Evolutionary conservation across 2,888 invertebrate species (phyloP).

Genomic region (Philonicus albiceps): DNA sequence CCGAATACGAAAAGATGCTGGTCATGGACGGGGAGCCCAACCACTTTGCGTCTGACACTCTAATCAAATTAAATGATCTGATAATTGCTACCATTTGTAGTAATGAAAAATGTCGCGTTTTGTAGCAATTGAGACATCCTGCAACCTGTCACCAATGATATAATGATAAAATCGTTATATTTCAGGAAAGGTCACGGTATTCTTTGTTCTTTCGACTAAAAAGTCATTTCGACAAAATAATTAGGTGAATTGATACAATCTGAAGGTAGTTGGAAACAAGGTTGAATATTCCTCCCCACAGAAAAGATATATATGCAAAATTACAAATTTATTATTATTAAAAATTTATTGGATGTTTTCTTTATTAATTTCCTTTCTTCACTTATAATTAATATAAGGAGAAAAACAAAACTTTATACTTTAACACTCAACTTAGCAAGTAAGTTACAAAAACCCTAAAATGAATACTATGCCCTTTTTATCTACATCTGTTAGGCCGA

Average conservation of each 20-base stretch:
- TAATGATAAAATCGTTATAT: not conserved
- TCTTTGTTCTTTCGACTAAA: not conserved
- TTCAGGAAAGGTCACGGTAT: not conserved
- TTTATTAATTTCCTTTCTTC: too few species aligned
- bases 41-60: conserved; percentile 4
- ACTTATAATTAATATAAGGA: too few species aligned
- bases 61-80: conserved; percentile 17
- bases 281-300: too few species aligned
- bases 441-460: too few species aligned
- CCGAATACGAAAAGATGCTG: not conserved
- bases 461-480: too few species aligned
- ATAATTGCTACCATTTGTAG: not conserved
- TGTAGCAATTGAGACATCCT: conserved; percentile 1
- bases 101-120: not conserved
- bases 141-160: not conserved
- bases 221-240: not conserved
- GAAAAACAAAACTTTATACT: too few species aligned
- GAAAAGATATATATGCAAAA: too few species aligned
- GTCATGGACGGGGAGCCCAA: not conserved
- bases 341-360: too few species aligned
- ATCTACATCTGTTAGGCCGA: too few species aligned
- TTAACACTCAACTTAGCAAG: too few species aligned
- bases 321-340: too few species aligned
- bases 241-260: not conserved
- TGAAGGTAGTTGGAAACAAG: not conserved